These are phyloP conservation scores for Drosophila melanocephala DNA, from an alignment of 2,888 invertebrate genomes.

Conservation along the genomic window DNA sequence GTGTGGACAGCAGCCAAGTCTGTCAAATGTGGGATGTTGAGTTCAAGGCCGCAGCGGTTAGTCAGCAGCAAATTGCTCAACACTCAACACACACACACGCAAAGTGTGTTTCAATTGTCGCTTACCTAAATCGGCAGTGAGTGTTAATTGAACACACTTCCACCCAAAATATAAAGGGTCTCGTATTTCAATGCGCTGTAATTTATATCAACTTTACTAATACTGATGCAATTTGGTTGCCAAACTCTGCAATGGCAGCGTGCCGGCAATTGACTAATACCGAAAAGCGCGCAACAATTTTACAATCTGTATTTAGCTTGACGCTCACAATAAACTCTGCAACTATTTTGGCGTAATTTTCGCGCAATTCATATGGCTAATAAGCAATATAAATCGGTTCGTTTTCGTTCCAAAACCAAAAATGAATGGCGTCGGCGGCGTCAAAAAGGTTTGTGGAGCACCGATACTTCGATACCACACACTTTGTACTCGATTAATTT, in stretches of 20 bases:
- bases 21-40: constrained; percentile 36
- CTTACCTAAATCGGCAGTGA: constrained; percentile 42
- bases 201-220: constrained; percentile 46
- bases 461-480: constrained; percentile 13
- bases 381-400: constrained; percentile 17
- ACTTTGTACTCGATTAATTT: constrained; percentile 8
- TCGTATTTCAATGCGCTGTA: constrained; percentile 18
- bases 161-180: not conserved
- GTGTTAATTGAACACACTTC: constrained; percentile 13
- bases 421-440: constrained; percentile 58
- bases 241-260: constrained; percentile 45
- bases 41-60: constrained; percentile 71
- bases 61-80: constrained; percentile 68
- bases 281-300: not conserved
- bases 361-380: constrained; percentile 5
- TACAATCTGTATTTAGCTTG: not conserved
- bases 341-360: constrained; percentile 2
- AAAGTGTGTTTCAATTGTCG: constrained; percentile 24
- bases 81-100: constrained; percentile 9
- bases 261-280: constrained; percentile 34
- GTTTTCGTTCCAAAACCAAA: constrained; percentile 35
- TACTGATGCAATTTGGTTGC: constrained; percentile 62
- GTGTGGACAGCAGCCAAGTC: constrained; percentile 68
- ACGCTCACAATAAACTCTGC: constrained; percentile 8
- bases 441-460: constrained; percentile 25